These are phyloP conservation scores for Platysternon megacephalum DNA, from an alignment of 2,113 vertebrate genomes.

Conservation along the genomic window DNA sequence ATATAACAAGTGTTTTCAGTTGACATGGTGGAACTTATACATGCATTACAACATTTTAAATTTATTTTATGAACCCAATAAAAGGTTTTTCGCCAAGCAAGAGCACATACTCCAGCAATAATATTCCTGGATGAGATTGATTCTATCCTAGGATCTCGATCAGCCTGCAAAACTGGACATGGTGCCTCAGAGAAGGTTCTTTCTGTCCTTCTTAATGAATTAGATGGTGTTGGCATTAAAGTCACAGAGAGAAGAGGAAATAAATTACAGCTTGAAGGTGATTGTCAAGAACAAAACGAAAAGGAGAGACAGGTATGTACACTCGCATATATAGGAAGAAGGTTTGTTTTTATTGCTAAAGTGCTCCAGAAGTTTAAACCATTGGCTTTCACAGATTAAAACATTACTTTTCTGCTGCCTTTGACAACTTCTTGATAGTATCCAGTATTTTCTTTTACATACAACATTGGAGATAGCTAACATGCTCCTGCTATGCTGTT, in stretches of 20 bases:
- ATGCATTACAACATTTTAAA: not conserved
- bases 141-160: slow-evolving; percentile 89
- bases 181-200: slow-evolving; percentile 88
- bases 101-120: slow-evolving; percentile 91
- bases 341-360: not conserved
- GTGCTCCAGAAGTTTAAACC: not conserved
- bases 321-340: not conserved
- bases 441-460: not conserved
- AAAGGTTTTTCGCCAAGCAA: slow-evolving; percentile 92
- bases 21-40: not conserved
- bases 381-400: not conserved
- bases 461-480: not conserved
- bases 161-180: slow-evolving; percentile 58
- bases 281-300: slow-evolving; percentile 61
- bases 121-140: slow-evolving; percentile 98
- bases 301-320: slow-evolving; percentile 76
- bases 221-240: slow-evolving; percentile 93
- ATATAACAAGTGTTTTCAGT: not conserved
- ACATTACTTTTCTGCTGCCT: not conserved
- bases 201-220: slow-evolving; percentile 94
- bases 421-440: not conserved
- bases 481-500: not conserved
- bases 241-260: slow-evolving; percentile 87
- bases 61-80: slow-evolving; percentile 1
- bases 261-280: slow-evolving; percentile 73